Percentiles rank a stretch among this genome's conserved stretches.
Conservation (phyloP, 1,140 invertebrate genomes). For the Ptiloglossa arizonensis region DNA sequence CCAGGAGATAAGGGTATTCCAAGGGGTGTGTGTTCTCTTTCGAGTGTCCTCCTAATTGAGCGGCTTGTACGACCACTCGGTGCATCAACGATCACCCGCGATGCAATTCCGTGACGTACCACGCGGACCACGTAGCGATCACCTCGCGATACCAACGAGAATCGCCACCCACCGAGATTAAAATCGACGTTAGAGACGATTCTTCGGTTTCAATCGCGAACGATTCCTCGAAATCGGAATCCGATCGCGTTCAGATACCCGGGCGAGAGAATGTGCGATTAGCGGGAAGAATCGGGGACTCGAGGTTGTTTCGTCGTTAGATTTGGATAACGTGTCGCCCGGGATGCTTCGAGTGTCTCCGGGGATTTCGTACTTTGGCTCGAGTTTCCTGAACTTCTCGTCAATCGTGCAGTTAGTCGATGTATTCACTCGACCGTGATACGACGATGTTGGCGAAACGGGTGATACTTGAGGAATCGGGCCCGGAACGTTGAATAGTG, state of each 20-base stretch:
- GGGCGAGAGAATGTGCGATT: no score
- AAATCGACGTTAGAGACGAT: not conserved
- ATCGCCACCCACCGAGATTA: slow-evolving; percentile 2
- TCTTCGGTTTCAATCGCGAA: not conserved
- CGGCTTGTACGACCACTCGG: slow-evolving; percentile 47
- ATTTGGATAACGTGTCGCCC: no score
- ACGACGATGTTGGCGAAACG: not conserved
- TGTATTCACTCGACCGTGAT: not conserved
- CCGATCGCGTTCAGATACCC: no score
- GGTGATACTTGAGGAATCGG: not conserved
- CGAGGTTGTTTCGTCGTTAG: no score
- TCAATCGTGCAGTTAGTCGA: not conserved
- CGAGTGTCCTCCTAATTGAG: slow-evolving; percentile 71
- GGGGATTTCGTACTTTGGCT: no score
- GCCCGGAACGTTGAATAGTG: no score
- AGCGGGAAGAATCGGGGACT: no score
- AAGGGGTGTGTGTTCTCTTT: slow-evolving; percentile 55
- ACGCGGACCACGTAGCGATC: slow-evolving; percentile 33
- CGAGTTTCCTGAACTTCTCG: not conserved
- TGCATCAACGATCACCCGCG: slow-evolving; percentile 17
- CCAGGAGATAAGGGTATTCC: slow-evolving; percentile 54
- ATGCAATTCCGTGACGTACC: slow-evolving; percentile 31
- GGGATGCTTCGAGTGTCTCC: no score
- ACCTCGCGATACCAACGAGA: slow-evolving; percentile 32
- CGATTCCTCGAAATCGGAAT: not conserved